phyloP scores from a whole-genome alignment of 2,113 vertebrate species.

The Microtus ochrogaster region DNA sequence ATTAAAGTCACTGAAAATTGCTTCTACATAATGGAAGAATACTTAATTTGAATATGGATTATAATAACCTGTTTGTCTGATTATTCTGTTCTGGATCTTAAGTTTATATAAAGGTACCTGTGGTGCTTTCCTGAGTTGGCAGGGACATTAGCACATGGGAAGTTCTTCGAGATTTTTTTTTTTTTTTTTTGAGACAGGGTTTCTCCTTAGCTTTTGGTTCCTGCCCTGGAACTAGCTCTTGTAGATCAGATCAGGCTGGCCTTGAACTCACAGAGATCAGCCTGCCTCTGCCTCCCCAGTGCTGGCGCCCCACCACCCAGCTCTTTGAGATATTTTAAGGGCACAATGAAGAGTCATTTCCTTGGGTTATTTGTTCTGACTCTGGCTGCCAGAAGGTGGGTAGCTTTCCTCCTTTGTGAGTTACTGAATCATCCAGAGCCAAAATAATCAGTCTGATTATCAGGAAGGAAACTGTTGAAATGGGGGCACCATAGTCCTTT shows the following conservation, averaged over 20 bases:
- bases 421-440: fast-evolving
- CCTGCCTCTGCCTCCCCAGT: too few species aligned
- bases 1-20: background rate
- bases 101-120: background rate
- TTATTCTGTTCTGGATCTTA: too few species aligned
- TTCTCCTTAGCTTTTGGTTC: too few species aligned
- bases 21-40: background rate
- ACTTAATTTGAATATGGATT: background rate
- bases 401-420: background rate
- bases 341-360: background rate
- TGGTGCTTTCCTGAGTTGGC: background rate
- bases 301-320: too few species aligned
- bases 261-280: too few species aligned
- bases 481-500: background rate
- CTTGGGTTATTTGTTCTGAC: too few species aligned
- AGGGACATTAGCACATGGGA: background rate
- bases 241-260: too few species aligned
- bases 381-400: fast-evolving
- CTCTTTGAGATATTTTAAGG: too few species aligned
- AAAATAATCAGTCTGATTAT: background rate
- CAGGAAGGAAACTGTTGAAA: background rate
- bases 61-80: background rate
- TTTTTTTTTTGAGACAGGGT: too few species aligned
- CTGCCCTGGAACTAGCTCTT: too few species aligned
- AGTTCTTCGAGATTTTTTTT: background rate